A percentile compares a stretch with the other conserved stretches of the same genome.
These are phyloP conservation scores for Lytechinus pictus DNA, from an alignment of 35 echinoderm and acorn worm genomes.

Conservation along the genomic window DNA sequence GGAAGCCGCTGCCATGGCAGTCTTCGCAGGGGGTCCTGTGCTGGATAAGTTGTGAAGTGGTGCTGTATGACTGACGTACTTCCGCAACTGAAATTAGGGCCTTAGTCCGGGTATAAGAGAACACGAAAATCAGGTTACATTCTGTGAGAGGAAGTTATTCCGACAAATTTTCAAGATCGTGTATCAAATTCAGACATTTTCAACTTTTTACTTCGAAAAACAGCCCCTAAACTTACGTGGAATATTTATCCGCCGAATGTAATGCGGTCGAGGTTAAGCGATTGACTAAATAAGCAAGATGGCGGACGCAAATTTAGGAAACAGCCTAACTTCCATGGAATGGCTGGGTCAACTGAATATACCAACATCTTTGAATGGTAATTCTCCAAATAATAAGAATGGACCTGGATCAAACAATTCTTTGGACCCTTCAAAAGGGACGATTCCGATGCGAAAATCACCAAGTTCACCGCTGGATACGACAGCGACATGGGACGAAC, in stretches of 20 bases:
- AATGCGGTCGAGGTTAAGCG: constrained; percentile 28
- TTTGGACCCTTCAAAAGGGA: constrained; percentile 87
- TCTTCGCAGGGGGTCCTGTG: constrained; percentile 79
- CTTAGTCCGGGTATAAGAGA: not conserved
- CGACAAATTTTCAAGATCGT: not conserved
- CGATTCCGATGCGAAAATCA: constrained; percentile 90
- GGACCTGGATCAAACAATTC: constrained; percentile 65
- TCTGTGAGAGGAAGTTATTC: not conserved
- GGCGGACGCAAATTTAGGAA: constrained; percentile 89
- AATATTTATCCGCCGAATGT: constrained; percentile 71
- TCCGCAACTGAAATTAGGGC: constrained; percentile 37
- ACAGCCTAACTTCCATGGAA: constrained; percentile 98
- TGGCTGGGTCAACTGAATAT: constrained; percentile 90
- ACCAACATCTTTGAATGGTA: constrained; percentile 71
- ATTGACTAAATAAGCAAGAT: constrained; percentile 83
- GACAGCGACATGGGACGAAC: constrained; percentile 85
- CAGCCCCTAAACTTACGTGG: not conserved
- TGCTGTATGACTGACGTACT: constrained; percentile 23
- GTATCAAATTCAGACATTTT: constrained; percentile 27
- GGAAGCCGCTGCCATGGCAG: constrained; percentile 88
- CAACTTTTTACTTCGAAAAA: not conserved
- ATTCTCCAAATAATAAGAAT: constrained; percentile 67
- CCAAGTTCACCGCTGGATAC: constrained; percentile 96
- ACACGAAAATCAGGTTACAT: constrained; percentile 33
- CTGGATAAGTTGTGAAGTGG: constrained; percentile 47